Percentiles rank a stretch among this genome's conserved stretches.
Conservation (phyloP, 1,140 invertebrate genomes). For the Zeugodacus cucurbitae region DNA sequence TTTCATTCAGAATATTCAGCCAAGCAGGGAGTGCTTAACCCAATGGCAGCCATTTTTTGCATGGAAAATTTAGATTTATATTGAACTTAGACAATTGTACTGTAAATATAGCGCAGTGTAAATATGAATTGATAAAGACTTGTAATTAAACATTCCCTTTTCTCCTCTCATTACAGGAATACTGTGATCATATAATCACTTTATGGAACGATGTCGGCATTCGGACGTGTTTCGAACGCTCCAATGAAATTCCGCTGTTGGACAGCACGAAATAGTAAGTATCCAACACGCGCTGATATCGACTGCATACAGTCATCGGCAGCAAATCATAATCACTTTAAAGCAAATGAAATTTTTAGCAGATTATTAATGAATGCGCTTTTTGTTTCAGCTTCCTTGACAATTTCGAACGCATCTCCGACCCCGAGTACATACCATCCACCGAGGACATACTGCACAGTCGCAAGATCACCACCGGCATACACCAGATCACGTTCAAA, state of each 20-base stretch:
- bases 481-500: constrained; percentile 79
- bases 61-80: neutral
- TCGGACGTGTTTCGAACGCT: constrained; percentile 75
- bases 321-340: no score
- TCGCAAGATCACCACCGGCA: constrained; percentile 75
- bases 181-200: constrained; percentile 73
- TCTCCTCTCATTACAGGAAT: constrained; percentile 69
- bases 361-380: neutral
- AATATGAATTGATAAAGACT: neutral
- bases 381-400: constrained; percentile 73
- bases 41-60: neutral
- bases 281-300: neutral
- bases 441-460: constrained; percentile 79
- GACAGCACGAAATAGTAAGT: constrained; percentile 85
- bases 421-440: constrained; percentile 72
- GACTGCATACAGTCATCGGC: no score
- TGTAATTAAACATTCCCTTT: neutral
- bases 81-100: neutral
- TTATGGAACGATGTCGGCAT: constrained; percentile 77
- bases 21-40: neutral
- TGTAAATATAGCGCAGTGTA: neutral
- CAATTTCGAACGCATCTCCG: constrained; percentile 71
- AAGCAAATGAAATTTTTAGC: constrained; percentile 27
- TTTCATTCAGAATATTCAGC: neutral
- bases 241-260: constrained; percentile 83